These are phyloP conservation scores for Synergus japonicus DNA, from an alignment of 2,888 invertebrate genomes.

Conservation along the genomic window DNA sequence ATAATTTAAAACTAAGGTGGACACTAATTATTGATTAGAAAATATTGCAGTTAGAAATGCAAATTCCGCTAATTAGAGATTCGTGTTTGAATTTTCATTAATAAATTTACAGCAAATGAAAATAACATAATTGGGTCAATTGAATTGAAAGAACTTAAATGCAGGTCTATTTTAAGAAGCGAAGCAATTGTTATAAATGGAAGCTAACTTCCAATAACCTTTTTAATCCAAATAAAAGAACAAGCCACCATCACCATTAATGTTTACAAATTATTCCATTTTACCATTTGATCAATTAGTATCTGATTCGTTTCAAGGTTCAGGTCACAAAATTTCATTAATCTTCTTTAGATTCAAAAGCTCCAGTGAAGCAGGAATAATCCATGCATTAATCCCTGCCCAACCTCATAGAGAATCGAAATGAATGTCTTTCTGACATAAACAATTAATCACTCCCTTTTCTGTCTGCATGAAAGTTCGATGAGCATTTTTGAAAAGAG, in stretches of 20 bases:
- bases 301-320: neutral
- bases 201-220: too few relatives aligned
- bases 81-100: neutral
- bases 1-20: neutral
- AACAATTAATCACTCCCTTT: neutral
- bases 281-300: neutral
- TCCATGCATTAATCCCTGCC: neutral
- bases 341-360: neutral
- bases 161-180: too few relatives aligned
- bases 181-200: too few relatives aligned
- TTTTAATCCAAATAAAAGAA: neutral
- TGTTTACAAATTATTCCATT: neutral
- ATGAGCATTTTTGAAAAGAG: neutral
- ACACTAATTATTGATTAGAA: neutral
- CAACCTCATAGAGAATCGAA: neutral
- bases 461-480: neutral
- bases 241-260: neutral
- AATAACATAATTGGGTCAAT: neutral
- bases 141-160: neutral
- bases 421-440: neutral
- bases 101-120: neutral
- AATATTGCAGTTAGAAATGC: neutral
- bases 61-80: neutral
- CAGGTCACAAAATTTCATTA: neutral
- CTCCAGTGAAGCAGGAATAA: neutral